Evolutionary conservation across 1,140 invertebrate species (phyloP).

Genomic region (Zaprionus camerounensis): DNA sequence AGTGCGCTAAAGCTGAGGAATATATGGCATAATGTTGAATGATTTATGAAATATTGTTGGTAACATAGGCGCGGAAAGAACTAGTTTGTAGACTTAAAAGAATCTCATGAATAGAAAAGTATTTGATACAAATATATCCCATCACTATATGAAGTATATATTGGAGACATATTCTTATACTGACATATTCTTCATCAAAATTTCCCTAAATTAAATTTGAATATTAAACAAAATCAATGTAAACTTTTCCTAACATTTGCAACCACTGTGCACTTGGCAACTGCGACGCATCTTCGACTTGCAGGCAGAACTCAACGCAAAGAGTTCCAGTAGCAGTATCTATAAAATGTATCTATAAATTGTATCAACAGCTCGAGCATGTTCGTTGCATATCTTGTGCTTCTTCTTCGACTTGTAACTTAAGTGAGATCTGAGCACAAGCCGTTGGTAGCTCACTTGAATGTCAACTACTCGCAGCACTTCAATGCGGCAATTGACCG

Average conservation of each 20-base stretch:
- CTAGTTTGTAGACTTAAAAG: too few relatives aligned
- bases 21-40: too few relatives aligned
- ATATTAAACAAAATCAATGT: background rate
- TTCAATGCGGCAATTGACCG: slow-evolving; percentile 38
- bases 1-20: too few relatives aligned
- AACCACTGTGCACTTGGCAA: slow-evolving; percentile 24
- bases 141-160: too few relatives aligned
- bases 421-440: slow-evolving; percentile 34
- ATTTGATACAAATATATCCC: too few relatives aligned
- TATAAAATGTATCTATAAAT: slow-evolving; percentile 73
- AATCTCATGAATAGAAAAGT: too few relatives aligned
- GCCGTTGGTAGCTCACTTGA: slow-evolving; percentile 49
- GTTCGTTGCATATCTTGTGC: slow-evolving; percentile 59
- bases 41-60: too few relatives aligned
- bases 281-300: slow-evolving; percentile 16
- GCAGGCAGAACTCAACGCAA: background rate
- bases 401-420: slow-evolving; percentile 50
- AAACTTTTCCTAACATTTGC: background rate
- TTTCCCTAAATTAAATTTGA: too few relatives aligned
- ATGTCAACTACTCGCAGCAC: slow-evolving; percentile 63
- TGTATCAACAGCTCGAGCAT: slow-evolving; percentile 54
- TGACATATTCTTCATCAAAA: too few relatives aligned
- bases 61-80: too few relatives aligned
- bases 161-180: too few relatives aligned
- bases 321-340: slow-evolving; percentile 42